Evolutionary conservation across 2,113 vertebrate genomes (phyloP).

Genomic region (Brachyhypopomus gauderio): DNA sequence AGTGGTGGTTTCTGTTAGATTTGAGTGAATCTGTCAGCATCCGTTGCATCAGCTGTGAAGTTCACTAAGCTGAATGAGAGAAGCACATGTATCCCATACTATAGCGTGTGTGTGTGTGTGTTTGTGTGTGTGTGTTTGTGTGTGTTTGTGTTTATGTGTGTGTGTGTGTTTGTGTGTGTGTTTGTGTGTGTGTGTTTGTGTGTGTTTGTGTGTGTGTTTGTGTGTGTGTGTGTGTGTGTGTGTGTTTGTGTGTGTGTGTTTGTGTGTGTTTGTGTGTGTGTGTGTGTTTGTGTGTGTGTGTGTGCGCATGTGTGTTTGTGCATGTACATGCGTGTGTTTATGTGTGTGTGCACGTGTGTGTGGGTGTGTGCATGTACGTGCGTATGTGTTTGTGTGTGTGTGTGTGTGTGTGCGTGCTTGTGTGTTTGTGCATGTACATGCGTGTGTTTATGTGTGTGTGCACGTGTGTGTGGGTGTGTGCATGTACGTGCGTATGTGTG

Average conservation of each 20-base stretch:
- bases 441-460: not conserved
- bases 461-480: not conserved
- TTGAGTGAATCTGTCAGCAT: constrained; percentile 51
- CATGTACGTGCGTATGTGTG: constrained; percentile 17
- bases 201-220: not conserved
- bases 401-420: constrained; percentile 5
- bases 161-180: constrained; percentile 7
- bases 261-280: constrained; percentile 10
- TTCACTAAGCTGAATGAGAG: constrained; percentile 35
- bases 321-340: not conserved
- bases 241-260: constrained; percentile 12
- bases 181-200: not conserved
- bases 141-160: constrained; percentile 2
- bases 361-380: constrained; percentile 7
- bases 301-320: not conserved
- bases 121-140: constrained; percentile 10
- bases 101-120: constrained; percentile 24
- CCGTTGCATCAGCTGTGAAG: constrained; percentile 39
- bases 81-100: constrained; percentile 49
- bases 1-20: constrained; percentile 33
- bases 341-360: constrained; percentile 11
- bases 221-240: constrained; percentile 1
- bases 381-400: constrained; percentile 9
- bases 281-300: too few relatives aligned
- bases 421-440: not conserved